Evolutionary conservation across 2,888 invertebrate species (phyloP).

Genomic region (Dyspetes luteomarginatus): DNA sequence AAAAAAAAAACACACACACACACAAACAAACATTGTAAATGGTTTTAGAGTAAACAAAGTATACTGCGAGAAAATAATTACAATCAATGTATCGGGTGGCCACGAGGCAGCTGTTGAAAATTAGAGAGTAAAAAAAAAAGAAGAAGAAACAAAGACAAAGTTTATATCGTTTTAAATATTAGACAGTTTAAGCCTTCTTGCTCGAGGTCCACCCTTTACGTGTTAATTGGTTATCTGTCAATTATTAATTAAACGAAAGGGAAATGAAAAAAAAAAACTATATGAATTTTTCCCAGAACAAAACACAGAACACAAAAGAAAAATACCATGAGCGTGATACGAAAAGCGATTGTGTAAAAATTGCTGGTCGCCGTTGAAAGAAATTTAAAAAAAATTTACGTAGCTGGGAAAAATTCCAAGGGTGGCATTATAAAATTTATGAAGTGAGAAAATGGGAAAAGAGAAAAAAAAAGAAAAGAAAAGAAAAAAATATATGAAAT

Average conservation of each 20-base stretch:
- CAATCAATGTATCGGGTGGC: constrained; percentile 81
- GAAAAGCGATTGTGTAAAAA: constrained; percentile 38
- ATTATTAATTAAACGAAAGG: constrained; percentile 80
- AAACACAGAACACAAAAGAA: constrained; percentile 6
- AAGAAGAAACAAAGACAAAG: constrained; percentile 35
- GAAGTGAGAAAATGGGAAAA: constrained; percentile 19
- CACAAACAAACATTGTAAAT: constrained; percentile 10
- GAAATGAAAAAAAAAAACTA: not conserved
- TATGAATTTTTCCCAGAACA: constrained; percentile 55
- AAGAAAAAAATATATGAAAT: constrained; percentile 20
- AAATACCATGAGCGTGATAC: constrained; percentile 25
- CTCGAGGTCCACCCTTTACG: constrained; percentile 77
- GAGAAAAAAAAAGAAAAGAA: constrained; percentile 44
- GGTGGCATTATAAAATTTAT: constrained; percentile 58
- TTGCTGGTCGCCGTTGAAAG: constrained; percentile 38
- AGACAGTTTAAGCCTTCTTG: constrained; percentile 79
- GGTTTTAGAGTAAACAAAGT: constrained; percentile 71
- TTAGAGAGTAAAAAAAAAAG: constrained; percentile 73
- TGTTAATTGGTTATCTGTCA: constrained; percentile 82
- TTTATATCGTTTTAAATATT: constrained; percentile 69
- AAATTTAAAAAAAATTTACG: constrained; percentile 37
- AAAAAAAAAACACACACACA: constrained; percentile 10
- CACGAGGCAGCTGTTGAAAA: constrained; percentile 79
- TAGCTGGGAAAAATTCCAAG: constrained; percentile 50
- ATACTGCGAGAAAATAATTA: constrained; percentile 78